Conservation (phyloP, 2,113 vertebrate genomes). For the Odontophorus gujanensis region DNA sequence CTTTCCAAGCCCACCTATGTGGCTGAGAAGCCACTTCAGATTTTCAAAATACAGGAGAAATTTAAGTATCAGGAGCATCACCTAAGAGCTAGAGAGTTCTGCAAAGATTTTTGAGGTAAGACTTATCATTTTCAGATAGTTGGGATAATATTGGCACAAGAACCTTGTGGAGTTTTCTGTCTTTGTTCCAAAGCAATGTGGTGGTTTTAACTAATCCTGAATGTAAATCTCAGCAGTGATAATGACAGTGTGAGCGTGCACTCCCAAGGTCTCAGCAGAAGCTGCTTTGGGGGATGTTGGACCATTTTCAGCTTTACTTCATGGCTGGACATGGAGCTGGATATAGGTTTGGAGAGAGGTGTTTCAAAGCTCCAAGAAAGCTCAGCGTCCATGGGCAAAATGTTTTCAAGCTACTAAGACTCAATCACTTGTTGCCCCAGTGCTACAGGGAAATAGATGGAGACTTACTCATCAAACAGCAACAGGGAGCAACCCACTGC, state of each 20-base stretch:
- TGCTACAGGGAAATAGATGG: neutral
- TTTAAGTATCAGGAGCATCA: neutral
- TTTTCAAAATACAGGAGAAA: neutral
- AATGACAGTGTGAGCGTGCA: neutral
- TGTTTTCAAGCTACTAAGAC: neutral
- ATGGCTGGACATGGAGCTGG: neutral
- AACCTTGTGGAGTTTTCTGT: rapidly evolving
- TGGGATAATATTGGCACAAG: neutral
- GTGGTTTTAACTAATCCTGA: rapidly evolving
- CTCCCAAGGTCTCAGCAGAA: neutral
- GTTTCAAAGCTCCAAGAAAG: neutral
- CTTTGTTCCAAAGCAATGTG: rapidly evolving
- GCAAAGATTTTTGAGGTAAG: rapidly evolving
- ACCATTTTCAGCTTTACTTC: neutral
- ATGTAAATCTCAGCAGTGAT: neutral
- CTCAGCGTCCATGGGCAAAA: neutral
- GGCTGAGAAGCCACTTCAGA: neutral
- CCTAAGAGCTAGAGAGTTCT: neutral
- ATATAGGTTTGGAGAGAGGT: neutral
- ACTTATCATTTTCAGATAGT: neutral
- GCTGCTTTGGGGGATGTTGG: rapidly evolving
- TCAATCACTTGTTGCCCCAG: neutral
- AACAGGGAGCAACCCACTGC: neutral
- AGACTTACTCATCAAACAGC: neutral
- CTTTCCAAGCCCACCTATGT: neutral